Base-by-base conservation (phyloP, 2,888 invertebrate genomes). In the Metellina segmentata region DNA sequence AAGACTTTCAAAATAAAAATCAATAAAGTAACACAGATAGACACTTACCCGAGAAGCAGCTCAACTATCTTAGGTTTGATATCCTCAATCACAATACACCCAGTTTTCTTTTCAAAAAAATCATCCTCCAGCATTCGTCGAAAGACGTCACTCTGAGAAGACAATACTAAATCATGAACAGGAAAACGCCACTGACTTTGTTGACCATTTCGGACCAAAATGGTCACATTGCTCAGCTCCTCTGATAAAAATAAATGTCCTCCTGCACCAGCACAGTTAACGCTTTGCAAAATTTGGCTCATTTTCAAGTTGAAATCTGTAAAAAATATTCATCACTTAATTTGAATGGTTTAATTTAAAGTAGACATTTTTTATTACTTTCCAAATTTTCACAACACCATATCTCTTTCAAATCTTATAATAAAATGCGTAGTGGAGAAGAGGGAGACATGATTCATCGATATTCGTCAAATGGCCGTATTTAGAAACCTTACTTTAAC, bases 131-230 rank as follows among this genome's bases (percentile, higher is more conserved):
- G 16, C 92, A 92, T 92, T 11, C 81, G 61, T 2, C 71, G 75
- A 74, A 92, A 89, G 0, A 92, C 92, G 6, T 34, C 13, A 81
- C 92, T 92, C 71, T 92, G 92, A 6, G 92, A 78, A 20, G 89
- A 52, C 9, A 92, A n/a, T 9, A 86, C 61, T 34, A 92, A 51
- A 1, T 53, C n/a, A 20, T 92, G 92, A 2, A 75, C 89, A n/a
- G 92, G 92, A 51, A 89, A 92, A 7, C 81, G 83, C 89, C 85
- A 89, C 20, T 13, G 71, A 16, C 34, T 71, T n/a, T 52, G 77
- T 81, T 49, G 49, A 53, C 16, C 49, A 72, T 48, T 51, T 4
- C 81, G 20, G 0, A 89, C 85, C n/a, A 85, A 7, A 16, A 92
- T 75, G 6, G 81, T 86, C 0, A 92, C 69, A 69, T 92, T 81